These are phyloP conservation scores for Microdon myrmicae DNA, from an alignment of 2,888 invertebrate genomes.

Conservation along the genomic window DNA sequence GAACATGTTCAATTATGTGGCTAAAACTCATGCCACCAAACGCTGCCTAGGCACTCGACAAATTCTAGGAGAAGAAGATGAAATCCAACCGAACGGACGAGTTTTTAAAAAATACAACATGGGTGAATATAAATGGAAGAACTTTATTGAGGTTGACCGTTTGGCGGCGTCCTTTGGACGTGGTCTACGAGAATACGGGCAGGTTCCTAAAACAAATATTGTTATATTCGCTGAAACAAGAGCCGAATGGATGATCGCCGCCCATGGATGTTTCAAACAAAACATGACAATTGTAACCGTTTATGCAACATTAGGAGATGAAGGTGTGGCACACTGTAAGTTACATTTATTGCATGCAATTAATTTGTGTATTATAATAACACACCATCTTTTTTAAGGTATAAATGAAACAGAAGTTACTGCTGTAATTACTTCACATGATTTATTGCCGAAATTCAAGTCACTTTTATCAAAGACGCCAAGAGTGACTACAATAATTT, in stretches of 20 bases:
- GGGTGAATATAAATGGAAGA: constrained; percentile 93
- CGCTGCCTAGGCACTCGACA: constrained; percentile 90
- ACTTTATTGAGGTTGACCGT: constrained; percentile 79
- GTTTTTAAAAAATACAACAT: constrained; percentile 96
- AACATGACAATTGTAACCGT: constrained; percentile 96
- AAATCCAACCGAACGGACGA: constrained; percentile 91
- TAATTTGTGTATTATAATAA: neutral
- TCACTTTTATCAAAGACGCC: constrained; percentile 79
- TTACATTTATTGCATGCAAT: constrained; percentile 8
- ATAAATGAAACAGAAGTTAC: constrained; percentile 96
- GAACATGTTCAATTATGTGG: constrained; percentile 83
- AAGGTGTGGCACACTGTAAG: constrained; percentile 90
- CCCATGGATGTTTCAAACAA: constrained; percentile 95
- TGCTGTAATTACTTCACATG: constrained; percentile 91
- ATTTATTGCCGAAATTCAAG: constrained; percentile 90
- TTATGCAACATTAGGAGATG: constrained; percentile 96
- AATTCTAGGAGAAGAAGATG: constrained; percentile 92
- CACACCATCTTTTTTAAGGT: constrained; percentile 55
- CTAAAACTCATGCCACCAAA: constrained; percentile 77
- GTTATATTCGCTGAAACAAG: constrained; percentile 97
- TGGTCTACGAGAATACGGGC: constrained; percentile 84
- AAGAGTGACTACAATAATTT: constrained; percentile 81
- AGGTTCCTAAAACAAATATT: constrained; percentile 78
- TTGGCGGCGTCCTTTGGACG: constrained; percentile 82
- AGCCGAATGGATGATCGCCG: constrained; percentile 97